Evolutionary conservation across 2,797 vertebrate species (phyloP).

Genomic region (Xyrichtys novacula): DNA sequence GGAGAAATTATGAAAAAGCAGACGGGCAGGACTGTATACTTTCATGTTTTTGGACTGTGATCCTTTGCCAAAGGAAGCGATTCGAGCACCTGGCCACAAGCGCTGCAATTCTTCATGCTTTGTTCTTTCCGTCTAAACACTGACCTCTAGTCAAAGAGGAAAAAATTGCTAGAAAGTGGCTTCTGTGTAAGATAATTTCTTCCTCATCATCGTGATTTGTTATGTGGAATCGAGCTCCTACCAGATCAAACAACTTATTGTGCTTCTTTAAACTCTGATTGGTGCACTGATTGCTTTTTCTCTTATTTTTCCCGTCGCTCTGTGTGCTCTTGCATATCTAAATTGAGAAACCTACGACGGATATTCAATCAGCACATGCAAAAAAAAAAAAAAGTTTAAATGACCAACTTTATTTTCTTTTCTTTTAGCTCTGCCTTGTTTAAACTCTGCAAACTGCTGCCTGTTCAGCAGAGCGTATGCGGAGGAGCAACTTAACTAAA

Average conservation of each 20-base stretch:
- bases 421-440: constrained; percentile 37
- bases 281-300: constrained; percentile 41
- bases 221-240: constrained; percentile 13
- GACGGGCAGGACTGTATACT: neutral
- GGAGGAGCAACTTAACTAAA: constrained; percentile 41
- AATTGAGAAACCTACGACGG: neutral
- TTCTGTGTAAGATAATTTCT: constrained; percentile 24
- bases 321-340: constrained; percentile 8
- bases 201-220: constrained; percentile 36
- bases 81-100: constrained; percentile 9
- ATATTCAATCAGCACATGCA: constrained; percentile 5
- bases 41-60: constrained; percentile 4
- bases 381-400: constrained; percentile 33
- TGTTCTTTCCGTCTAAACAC: constrained; percentile 26
- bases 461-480: constrained; percentile 51
- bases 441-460: constrained; percentile 43
- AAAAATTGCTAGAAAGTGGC: constrained; percentile 35
- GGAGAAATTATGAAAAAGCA: neutral
- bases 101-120: constrained; percentile 14
- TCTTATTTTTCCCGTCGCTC: constrained; percentile 6
- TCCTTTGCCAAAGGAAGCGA: constrained; percentile 6
- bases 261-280: constrained; percentile 47
- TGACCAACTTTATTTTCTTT: neutral
- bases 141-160: constrained; percentile 34
- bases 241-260: constrained; percentile 22